Base-by-base conservation (phyloP, 2,113 vertebrate genomes). In the Eubucco bourcierii region DNA sequence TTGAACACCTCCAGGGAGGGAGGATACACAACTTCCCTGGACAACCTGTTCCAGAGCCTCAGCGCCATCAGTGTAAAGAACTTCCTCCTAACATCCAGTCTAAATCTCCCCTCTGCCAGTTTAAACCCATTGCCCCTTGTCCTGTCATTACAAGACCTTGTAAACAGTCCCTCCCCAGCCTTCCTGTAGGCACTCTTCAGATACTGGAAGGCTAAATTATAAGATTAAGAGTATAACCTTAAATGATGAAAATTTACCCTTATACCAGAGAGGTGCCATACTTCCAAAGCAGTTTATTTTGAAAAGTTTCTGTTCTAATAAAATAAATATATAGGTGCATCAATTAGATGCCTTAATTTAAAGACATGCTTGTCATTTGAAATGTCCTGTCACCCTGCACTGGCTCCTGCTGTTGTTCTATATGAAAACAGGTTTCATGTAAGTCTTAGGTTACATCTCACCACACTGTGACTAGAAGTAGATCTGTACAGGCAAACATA, bases 401-500 rank as follows among this genome's bases (percentile, higher is more conserved):
- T 4, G 34, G 44, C 50, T 80, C 29, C 56, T 55, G 52, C 20
- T 55, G 46, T 17, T 34, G 4, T 31, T 76, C 59, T 27, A 55
- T 41, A 56, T 15, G 4, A 28, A 58, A 46, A 46, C 0, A 3
- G 21, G 29, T 41, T 37, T 65, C 37, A 18, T 15, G n/a, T 10
- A 90, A 15, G 53, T 72, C 33, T 39, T 37, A 6, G 0, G 0
- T 39, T 46, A 37, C 23, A 34, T 29, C 37, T 75, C 25, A 18
- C 28, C 47, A 41, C 6, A 31, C 25, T 66, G 53, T 66, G 17
- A 56, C 37, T 17, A 28, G 12, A 52, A 6, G 15, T 3, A 28
- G 4, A 47, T 7, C n/a, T 5, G 41, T 2, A 24, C 1, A 56
- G 1, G 46, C 2, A 58, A 1, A 27, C 2, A 52, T 0, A 68